These are phyloP conservation scores for Unio pictorum DNA, from an alignment of 2,888 invertebrate species.

Conservation along the genomic window DNA sequence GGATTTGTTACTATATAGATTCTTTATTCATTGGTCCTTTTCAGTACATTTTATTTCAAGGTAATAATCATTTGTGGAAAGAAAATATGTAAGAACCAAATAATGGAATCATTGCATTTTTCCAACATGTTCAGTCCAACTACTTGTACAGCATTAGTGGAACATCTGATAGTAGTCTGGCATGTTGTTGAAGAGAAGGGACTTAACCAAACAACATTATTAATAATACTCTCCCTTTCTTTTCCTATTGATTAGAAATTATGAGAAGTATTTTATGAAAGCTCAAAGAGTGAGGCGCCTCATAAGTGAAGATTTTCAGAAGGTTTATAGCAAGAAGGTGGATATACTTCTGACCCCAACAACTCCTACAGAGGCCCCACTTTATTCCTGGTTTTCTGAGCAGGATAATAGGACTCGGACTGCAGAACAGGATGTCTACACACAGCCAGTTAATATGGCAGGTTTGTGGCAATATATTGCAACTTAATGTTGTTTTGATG, in stretches of 20 bases:
- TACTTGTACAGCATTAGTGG: too few relatives aligned
- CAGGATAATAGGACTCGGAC: conserved; percentile 90
- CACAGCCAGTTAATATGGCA: conserved; percentile 97
- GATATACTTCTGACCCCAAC: conserved; percentile 94
- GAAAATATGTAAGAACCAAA: too few relatives aligned
- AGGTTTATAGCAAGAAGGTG: conserved; percentile 80
- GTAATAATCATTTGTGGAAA: too few relatives aligned
- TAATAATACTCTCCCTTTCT: not conserved
- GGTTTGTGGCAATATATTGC: conserved; percentile 75
- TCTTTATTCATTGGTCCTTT: too few relatives aligned
- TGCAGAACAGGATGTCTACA: conserved; percentile 92
- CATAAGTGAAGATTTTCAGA: conserved; percentile 88
- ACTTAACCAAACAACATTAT: too few relatives aligned
- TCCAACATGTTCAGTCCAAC: too few relatives aligned
- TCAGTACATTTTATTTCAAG: too few relatives aligned
- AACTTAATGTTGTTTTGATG: not conserved
- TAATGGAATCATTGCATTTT: too few relatives aligned
- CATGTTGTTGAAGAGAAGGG: too few relatives aligned
- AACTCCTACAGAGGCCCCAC: conserved; percentile 88
- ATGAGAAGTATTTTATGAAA: conserved; percentile 90
- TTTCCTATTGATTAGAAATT: conserved; percentile 78
- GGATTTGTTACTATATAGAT: too few relatives aligned
- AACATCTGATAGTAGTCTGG: too few relatives aligned
- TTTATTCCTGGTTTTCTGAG: conserved; percentile 82
- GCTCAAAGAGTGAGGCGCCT: conserved; percentile 91